Base-by-base conservation (phyloP, 2,888 invertebrate species). In the Opisthograptis luteolata region DNA sequence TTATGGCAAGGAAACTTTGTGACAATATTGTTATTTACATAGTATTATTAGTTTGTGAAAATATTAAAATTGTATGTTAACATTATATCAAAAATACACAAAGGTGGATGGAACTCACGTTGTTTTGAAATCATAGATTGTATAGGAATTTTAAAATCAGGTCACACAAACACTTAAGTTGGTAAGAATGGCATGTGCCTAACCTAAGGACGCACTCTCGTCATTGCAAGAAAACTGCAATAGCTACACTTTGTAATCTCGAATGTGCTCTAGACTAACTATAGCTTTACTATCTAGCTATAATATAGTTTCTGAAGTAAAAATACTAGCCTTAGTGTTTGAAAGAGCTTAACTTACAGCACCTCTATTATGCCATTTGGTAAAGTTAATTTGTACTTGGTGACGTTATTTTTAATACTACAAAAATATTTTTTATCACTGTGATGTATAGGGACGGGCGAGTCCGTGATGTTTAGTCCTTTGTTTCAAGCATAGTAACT, bases 361-460 rank as follows among this genome's bases (percentile, higher is more conserved):
- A 41, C 13, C 35, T 47, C 13, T 14, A 53, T 54, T 51, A 58
- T 48, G 41, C 12, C 22, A 39, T 46, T 32, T 48, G 10, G 34
- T 44, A 36, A 10, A 9, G 28, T 37, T 47, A 53, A 22, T 66
- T 65, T 66, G 62, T 65, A 66, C 65, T 61, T 55, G 25, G 14
- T 47, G 39, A 39, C n/a, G 19, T 42, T 24, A 32, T 36, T 10
- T 43, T 34, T 19, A 31, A 22, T 19, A 41, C 9, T 12, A 7
- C 24, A 15, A 20, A 14, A 15, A 28, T 44, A 28, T 3, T 13
- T 43, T 14, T 24, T 7, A 41, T 22, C 7, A 17, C 10, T 13
- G 12, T 30, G 14, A 3, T 22, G 8, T n/a, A 7, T 25, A 25
- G 25, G n/a, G n/a, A n/a, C n/a, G n/a, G n/a, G n/a, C n/a, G n/a